A percentile compares a stretch with the other conserved stretches of the same genome.
phyloP scores from a whole-genome alignment of 2,113 vertebrate species.

The Rhineura floridana region DNA sequence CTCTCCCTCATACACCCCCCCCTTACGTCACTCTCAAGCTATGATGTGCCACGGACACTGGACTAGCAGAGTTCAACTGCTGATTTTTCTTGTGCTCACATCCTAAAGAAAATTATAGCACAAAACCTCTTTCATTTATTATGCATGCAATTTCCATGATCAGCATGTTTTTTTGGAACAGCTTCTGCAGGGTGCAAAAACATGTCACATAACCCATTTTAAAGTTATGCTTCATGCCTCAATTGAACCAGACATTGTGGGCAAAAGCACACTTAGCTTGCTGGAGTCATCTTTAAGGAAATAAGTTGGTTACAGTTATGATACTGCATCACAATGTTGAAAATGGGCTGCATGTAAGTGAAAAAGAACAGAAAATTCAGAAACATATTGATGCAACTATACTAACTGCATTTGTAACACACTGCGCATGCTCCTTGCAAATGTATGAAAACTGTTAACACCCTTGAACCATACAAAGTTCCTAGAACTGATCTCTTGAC shows the following conservation, averaged over 20 bases:
- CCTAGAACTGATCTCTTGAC: neutral
- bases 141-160: constrained; percentile 18
- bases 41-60: neutral
- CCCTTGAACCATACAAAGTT: neutral
- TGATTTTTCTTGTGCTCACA: constrained; percentile 9
- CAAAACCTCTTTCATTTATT: neutral
- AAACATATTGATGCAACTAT: neutral
- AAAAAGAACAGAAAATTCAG: constrained; percentile 30
- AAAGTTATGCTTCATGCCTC: constrained; percentile 11
- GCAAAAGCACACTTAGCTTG: constrained; percentile 26
- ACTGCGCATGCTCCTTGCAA: neutral
- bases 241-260: constrained; percentile 24
- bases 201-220: neutral
- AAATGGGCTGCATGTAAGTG: constrained; percentile 24
- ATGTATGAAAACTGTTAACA: neutral
- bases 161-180: constrained; percentile 6
- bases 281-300: constrained; percentile 23
- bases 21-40: neutral
- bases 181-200: constrained; percentile 10
- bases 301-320: constrained; percentile 34
- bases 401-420: neutral
- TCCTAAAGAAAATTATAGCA: neutral
- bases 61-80: neutral
- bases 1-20: neutral
- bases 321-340: constrained; percentile 23